Conservation (phyloP, 1,140 invertebrate species). For the Euura saliciscinereae region DNA sequence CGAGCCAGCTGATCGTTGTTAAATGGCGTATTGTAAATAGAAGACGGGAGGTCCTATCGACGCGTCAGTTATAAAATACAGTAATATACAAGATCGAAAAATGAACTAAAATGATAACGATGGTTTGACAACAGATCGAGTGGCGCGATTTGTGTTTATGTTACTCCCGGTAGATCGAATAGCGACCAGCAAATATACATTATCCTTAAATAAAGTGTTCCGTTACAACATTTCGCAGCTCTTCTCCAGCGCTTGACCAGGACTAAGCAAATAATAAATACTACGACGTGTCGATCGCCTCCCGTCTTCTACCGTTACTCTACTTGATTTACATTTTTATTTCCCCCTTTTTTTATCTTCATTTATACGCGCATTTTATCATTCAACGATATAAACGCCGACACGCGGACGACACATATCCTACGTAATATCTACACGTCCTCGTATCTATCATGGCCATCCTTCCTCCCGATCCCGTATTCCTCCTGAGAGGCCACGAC, state of each 20-base stretch:
- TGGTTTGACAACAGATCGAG: slow-evolving; percentile 31
- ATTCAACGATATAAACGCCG: too few relatives aligned
- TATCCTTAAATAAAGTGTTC: too few relatives aligned
- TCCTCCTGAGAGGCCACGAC: slow-evolving; percentile 67
- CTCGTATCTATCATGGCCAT: slow-evolving; percentile 54
- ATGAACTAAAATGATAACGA: slow-evolving; percentile 18
- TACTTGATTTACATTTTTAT: not conserved
- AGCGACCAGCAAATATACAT: not conserved
- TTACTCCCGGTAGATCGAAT: not conserved
- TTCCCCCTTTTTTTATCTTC: slow-evolving; percentile 2
- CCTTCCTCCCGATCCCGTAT: slow-evolving; percentile 69
- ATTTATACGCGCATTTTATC: not conserved
- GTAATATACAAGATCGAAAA: too few relatives aligned
- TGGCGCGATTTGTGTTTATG: slow-evolving; percentile 23
- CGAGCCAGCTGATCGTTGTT: not conserved
- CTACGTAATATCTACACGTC: too few relatives aligned
- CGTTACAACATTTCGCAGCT: too few relatives aligned
- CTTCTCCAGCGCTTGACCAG: too few relatives aligned
- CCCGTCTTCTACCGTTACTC: slow-evolving; percentile 37
- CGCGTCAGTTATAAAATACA: slow-evolving; percentile 24
- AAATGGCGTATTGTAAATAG: slow-evolving; percentile 21
- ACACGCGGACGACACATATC: not conserved
- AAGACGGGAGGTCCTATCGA: slow-evolving; percentile 45
- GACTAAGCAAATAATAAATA: not conserved
- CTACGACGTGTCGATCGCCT: slow-evolving; percentile 36